Evolutionary conservation across 2,797 vertebrate genomes (phyloP).

Genomic region (Acanthiza pusilla): DNA sequence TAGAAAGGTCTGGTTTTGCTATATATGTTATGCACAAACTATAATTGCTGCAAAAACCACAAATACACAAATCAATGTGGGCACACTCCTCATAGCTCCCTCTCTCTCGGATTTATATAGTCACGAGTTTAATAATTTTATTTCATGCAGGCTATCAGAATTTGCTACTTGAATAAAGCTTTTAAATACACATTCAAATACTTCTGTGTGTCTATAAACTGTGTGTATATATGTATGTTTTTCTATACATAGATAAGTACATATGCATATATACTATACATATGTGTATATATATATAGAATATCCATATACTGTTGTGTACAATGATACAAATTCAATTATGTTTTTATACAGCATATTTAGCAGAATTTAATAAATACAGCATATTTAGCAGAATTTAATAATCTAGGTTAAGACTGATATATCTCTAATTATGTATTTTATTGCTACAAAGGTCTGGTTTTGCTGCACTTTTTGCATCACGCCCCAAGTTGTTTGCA

Average conservation of each 20-base stretch:
- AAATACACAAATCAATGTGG: background rate
- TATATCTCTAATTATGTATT: background rate
- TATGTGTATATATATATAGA: background rate
- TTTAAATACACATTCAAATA: rapidly evolving
- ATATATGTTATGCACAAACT: background rate
- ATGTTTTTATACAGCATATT: background rate
- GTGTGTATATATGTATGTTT: background rate
- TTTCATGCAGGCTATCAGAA: background rate
- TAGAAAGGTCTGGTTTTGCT: background rate
- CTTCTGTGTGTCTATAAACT: background rate
- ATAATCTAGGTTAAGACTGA: background rate
- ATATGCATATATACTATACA: too few relatives aligned
- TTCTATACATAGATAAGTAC: background rate
- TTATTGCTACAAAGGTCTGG: background rate
- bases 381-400: background rate
- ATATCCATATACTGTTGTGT: background rate
- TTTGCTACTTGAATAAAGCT: background rate
- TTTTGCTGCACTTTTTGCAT: rapidly evolving
- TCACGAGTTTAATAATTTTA: background rate
- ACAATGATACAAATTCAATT: background rate
- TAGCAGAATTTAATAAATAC: background rate
- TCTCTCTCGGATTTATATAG: background rate
- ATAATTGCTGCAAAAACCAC: background rate
- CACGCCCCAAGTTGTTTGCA: too few relatives aligned
- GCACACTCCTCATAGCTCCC: background rate